These are phyloP conservation scores for Rapana venosa DNA, from an alignment of 2,888 invertebrate genomes.

Conservation along the genomic window DNA sequence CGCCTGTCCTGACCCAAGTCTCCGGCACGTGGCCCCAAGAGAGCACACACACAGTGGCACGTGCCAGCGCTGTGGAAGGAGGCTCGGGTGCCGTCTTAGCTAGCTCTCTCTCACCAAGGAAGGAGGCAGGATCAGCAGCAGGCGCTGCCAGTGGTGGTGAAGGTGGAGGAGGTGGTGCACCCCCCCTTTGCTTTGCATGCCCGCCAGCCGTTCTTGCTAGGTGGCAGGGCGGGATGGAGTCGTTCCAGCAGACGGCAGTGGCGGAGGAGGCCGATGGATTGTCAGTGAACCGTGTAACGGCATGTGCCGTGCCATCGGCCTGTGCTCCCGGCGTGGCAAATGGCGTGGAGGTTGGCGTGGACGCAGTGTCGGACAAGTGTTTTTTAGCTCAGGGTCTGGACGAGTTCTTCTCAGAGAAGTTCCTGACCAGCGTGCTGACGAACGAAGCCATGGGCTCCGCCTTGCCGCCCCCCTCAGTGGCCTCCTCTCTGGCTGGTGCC, in stretches of 20 bases:
- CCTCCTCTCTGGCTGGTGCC: not conserved
- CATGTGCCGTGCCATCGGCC: not conserved
- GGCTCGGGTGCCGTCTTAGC: not conserved
- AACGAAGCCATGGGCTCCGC: not conserved
- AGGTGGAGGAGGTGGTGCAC: too few species aligned
- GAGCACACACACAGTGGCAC: not conserved
- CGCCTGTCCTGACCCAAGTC: slow-evolving; percentile 1
- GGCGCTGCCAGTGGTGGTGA: not conserved
- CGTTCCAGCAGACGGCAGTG: slow-evolving; percentile 20
- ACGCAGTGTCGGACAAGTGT: slow-evolving; percentile 20
- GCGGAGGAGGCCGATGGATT: not conserved
- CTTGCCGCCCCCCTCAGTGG: not conserved
- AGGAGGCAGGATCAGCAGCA: not conserved
- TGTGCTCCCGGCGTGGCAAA: not conserved
- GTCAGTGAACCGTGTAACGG: not conserved
- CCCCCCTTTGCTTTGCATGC: not conserved
- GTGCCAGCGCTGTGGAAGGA: slow-evolving; percentile 6
- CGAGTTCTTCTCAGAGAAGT: slow-evolving; percentile 34
- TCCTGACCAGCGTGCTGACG: slow-evolving; percentile 14
- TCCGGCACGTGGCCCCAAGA: slow-evolving; percentile 19
- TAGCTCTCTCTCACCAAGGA: too few species aligned
- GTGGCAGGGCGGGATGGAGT: not conserved
- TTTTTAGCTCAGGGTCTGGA: slow-evolving; percentile 19
- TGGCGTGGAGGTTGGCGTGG: not conserved
- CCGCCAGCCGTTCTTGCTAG: not conserved